phyloP scores from a whole-genome alignment of 2,888 invertebrate species.

The Altica lythri region DNA sequence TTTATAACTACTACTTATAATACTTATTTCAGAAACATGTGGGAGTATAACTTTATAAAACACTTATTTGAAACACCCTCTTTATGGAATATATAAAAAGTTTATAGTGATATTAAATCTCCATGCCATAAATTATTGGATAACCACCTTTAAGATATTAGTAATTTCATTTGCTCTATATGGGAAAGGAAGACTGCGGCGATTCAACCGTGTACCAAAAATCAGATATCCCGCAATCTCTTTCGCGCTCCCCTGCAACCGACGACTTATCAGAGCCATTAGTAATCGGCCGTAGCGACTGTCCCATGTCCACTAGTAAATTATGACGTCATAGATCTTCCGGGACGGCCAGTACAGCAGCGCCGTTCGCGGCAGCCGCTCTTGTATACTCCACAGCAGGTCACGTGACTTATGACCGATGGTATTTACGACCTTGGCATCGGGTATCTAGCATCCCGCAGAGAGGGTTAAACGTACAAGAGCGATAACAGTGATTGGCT shows the following conservation, averaged over 20 bases:
- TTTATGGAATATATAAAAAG: too few relatives aligned
- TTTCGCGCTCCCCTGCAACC: slow-evolving; percentile 12
- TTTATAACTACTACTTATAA: too few relatives aligned
- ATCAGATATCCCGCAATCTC: slow-evolving; percentile 16
- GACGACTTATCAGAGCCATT: slow-evolving; percentile 28
- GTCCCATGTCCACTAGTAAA: slow-evolving; percentile 38
- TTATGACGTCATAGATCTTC: slow-evolving; percentile 46
- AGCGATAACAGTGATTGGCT: slow-evolving; percentile 12
- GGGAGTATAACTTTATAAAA: too few relatives aligned
- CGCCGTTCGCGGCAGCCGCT: slow-evolving; percentile 12
- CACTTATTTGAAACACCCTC: too few relatives aligned
- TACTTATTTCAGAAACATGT: too few relatives aligned
- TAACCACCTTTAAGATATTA: too few relatives aligned
- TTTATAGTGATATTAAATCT: too few relatives aligned
- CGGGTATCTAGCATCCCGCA: slow-evolving; percentile 16
- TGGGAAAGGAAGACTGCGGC: too few relatives aligned
- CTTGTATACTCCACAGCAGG: slow-evolving; percentile 24
- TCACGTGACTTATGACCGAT: slow-evolving; percentile 44
- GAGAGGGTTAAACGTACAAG: slow-evolving; percentile 21
- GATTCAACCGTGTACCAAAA: slow-evolving; percentile 11
- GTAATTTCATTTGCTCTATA: slow-evolving; percentile 2
- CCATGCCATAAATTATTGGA: too few relatives aligned
- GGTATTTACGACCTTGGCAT: slow-evolving; percentile 35
- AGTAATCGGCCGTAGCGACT: slow-evolving; percentile 28
- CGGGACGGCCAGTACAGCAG: slow-evolving; percentile 15